These are phyloP conservation scores for Onchidella celtica DNA, from an alignment of 2,888 invertebrate genomes.

Conservation along the genomic window DNA sequence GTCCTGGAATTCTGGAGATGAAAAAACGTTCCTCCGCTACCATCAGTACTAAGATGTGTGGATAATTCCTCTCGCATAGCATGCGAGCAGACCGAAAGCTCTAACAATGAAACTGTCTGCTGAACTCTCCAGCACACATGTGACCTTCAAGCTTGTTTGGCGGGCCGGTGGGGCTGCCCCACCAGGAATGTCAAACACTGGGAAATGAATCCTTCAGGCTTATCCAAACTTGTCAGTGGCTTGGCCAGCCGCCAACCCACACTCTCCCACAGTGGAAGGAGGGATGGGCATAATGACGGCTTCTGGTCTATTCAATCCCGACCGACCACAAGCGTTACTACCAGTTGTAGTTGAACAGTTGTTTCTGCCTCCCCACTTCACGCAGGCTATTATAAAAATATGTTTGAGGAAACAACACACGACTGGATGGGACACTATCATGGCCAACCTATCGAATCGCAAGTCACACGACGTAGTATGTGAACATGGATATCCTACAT, in stretches of 20 bases:
- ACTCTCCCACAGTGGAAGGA: conserved; percentile 34
- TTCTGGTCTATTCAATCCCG: no score
- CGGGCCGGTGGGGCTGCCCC: conserved; percentile 56
- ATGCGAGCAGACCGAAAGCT: conserved; percentile 7
- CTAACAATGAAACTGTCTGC: conserved; percentile 53
- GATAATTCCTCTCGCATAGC: conserved; percentile 11
- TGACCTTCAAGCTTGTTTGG: conserved; percentile 59
- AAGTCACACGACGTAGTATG: no score
- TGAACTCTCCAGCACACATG: conserved; percentile 51
- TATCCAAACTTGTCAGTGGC: conserved; percentile 59
- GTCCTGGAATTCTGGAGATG: conserved; percentile 4
- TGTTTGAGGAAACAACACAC: no score
- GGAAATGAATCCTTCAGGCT: conserved; percentile 59
- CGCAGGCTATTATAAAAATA: no score
- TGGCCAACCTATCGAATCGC: no score
- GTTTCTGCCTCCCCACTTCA: no score
- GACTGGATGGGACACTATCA: no score
- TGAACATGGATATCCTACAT: no score
- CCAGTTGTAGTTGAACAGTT: no score
- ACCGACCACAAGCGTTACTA: no score
- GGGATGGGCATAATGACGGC: conserved; percentile 37
- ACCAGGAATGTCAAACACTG: conserved; percentile 60
- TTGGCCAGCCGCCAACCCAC: conserved; percentile 56
- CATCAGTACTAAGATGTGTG: neutral
- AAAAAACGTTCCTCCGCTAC: neutral